Evolutionary conservation across 53 echinoderm and acorn worm species (phyloP).

Genomic region (Stichopus horrens): DNA sequence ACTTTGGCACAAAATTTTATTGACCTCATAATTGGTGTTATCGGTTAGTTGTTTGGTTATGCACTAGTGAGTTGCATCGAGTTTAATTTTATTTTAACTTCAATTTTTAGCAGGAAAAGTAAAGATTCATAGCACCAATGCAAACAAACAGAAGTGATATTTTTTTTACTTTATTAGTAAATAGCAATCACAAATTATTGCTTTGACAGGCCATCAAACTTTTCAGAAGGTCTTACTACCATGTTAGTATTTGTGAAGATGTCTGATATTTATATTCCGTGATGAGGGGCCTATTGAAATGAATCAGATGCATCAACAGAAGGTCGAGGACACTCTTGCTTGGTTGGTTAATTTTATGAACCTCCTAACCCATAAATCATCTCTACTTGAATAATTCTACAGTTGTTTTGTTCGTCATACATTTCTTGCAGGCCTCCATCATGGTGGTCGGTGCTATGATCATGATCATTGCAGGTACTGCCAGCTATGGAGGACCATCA

Average conservation of each 20-base stretch:
- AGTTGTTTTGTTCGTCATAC: background rate
- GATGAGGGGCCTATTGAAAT: too few species aligned
- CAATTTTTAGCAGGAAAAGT: too few species aligned
- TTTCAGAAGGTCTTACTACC: too few species aligned
- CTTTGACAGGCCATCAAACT: too few species aligned
- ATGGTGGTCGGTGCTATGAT: conserved; percentile 19
- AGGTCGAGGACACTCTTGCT: background rate
- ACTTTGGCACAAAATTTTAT: background rate
- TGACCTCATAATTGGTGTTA: background rate
- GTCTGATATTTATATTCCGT: too few species aligned
- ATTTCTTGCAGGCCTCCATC: background rate
- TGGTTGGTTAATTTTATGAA: background rate
- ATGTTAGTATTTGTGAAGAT: too few species aligned
- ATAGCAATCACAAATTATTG: too few species aligned
- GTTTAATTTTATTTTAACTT: too few species aligned
- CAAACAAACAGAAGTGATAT: too few species aligned
- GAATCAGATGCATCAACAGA: background rate
- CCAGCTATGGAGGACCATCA: conserved; percentile 9
- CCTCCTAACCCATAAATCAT: background rate
- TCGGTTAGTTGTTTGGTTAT: background rate
- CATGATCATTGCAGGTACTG: conserved; percentile 37
- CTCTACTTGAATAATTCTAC: background rate
- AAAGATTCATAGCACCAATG: too few species aligned
- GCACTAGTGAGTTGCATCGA: background rate
- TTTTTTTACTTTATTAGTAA: too few species aligned